Conservation (phyloP, 2,797 vertebrate species). For the Phaenicophaeus curvirostris region DNA sequence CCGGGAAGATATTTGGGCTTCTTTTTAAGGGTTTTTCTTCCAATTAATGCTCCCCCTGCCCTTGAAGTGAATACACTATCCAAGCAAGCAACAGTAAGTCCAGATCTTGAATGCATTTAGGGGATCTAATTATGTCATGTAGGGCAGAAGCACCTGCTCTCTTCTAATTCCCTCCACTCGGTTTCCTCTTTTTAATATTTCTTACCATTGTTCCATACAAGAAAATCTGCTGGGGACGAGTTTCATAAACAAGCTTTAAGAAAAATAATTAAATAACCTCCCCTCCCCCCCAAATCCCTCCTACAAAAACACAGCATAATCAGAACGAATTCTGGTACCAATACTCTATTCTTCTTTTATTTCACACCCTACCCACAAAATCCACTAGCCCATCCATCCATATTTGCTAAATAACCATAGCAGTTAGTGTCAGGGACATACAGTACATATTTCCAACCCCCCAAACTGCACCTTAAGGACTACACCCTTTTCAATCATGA, state of each 20-base stretch:
- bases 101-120: constrained; percentile 57
- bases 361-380: constrained; percentile 38
- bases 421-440: constrained; percentile 41
- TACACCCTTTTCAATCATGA: constrained; percentile 80
- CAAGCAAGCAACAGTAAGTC: constrained; percentile 66
- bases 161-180: constrained; percentile 51
- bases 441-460: constrained; percentile 50
- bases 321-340: constrained; percentile 22
- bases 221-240: constrained; percentile 35
- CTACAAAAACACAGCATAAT: constrained; percentile 57
- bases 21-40: constrained; percentile 24
- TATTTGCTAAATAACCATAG: constrained; percentile 59
- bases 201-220: constrained; percentile 72
- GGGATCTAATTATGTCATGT: constrained; percentile 73
- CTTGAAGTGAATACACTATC: constrained; percentile 65
- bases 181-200: constrained; percentile 66
- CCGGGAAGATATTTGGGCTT: not conserved
- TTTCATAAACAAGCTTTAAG: constrained; percentile 62
- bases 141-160: constrained; percentile 73
- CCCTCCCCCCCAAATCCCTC: constrained; percentile 19
- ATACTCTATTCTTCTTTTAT: constrained; percentile 50
- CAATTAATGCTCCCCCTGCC: constrained; percentile 48
- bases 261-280: constrained; percentile 56
- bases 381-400: constrained; percentile 26
- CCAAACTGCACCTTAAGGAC: constrained; percentile 69